phyloP scores from a whole-genome alignment of 2,797 vertebrate species.

The Phyllotis vaccarum region DNA sequence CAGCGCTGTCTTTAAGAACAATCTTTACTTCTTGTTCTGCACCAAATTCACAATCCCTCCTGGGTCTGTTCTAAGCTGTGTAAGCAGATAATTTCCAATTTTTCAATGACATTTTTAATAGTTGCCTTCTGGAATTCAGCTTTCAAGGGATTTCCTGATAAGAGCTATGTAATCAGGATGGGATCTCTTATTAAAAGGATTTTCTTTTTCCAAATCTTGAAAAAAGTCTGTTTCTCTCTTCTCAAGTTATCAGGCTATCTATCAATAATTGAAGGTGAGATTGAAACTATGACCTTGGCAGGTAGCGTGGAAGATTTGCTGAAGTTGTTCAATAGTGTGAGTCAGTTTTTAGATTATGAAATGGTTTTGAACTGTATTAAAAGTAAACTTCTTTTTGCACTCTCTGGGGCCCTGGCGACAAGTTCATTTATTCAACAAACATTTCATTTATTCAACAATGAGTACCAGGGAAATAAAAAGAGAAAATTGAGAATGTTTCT shows the following conservation, averaged over 20 bases:
- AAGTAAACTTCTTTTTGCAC: constrained; percentile 71
- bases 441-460: constrained; percentile 63
- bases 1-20: neutral
- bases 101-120: constrained; percentile 84
- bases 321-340: constrained; percentile 70
- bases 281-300: constrained; percentile 78
- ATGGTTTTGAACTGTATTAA: constrained; percentile 73
- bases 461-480: neutral
- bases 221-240: constrained; percentile 76
- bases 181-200: constrained; percentile 81
- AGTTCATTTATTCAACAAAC: constrained; percentile 70
- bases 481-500: neutral
- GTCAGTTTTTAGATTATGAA: constrained; percentile 70
- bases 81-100: constrained; percentile 84
- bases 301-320: constrained; percentile 73
- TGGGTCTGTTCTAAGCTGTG: constrained; percentile 80
- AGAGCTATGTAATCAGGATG: constrained; percentile 81
- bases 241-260: constrained; percentile 79
- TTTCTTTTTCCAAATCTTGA: constrained; percentile 74
- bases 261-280: constrained; percentile 77
- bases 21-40: constrained; percentile 66
- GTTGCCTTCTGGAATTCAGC: constrained; percentile 83
- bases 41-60: constrained; percentile 63
- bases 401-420: constrained; percentile 47
- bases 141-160: constrained; percentile 84